Evolutionary conservation across 2,113 vertebrate species (phyloP).

Genomic region (Ancistrus triradiatus): DNA sequence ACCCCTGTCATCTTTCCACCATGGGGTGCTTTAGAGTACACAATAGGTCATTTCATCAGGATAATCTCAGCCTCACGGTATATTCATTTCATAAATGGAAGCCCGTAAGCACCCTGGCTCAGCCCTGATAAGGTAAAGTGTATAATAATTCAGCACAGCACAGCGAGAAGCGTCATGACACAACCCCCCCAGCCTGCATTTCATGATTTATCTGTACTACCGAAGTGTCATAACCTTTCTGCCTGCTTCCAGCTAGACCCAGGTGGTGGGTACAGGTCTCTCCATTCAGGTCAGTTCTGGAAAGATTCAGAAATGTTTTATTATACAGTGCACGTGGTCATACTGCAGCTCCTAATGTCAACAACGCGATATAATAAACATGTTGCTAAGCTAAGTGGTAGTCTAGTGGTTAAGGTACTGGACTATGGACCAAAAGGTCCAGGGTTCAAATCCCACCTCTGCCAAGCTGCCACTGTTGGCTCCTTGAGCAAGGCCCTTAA

Average conservation of each 20-base stretch:
- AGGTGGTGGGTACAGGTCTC: no score
- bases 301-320: no score
- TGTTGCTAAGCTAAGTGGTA: no score
- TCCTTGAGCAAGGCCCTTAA: no score
- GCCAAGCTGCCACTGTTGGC: no score
- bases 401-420: no score
- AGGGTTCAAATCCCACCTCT: no score
- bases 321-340: no score
- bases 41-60: not conserved
- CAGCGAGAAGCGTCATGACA: not conserved
- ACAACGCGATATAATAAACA: no score
- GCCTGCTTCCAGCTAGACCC: constrained; percentile 9
- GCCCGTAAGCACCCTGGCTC: constrained; percentile 1
- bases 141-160: constrained; percentile 29
- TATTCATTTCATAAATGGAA: constrained; percentile 1
- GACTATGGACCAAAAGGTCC: no score
- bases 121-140: constrained; percentile 20
- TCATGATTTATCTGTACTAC: constrained; percentile 14
- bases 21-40: not conserved
- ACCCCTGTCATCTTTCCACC: not conserved
- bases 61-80: constrained; percentile 18
- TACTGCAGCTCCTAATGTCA: no score
- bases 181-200: not conserved
- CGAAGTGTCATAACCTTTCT: constrained; percentile 6
- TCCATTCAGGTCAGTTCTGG: no score